A percentile compares a stretch with the other conserved stretches of the same genome.
phyloP scores from a whole-genome alignment of 2,888 invertebrate genomes.

The Tenthredo notha region DNA sequence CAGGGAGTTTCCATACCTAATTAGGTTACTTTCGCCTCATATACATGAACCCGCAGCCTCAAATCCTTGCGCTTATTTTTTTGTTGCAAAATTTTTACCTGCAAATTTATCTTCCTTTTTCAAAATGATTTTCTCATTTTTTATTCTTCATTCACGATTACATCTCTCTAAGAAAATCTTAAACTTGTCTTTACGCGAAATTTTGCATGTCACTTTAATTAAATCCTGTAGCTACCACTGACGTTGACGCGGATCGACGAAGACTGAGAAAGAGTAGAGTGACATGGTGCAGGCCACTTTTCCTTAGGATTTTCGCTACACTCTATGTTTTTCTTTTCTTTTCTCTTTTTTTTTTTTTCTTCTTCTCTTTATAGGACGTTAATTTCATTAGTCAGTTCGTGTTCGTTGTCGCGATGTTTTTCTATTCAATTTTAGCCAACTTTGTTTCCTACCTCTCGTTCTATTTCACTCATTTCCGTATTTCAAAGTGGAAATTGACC shows the following conservation, averaged over 20 bases:
- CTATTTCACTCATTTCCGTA: background rate
- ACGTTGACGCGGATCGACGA: background rate
- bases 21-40: background rate
- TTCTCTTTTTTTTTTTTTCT: background rate
- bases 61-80: background rate
- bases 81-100: background rate
- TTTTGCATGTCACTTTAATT: conserved; percentile 65
- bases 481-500: conserved; percentile 40
- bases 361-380: background rate
- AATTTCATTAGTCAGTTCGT: conserved; percentile 40
- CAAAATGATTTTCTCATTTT: background rate
- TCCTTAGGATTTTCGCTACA: conserved; percentile 14
- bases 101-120: background rate
- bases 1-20: conserved; percentile 22
- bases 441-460: background rate
- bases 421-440: conserved; percentile 22
- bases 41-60: background rate
- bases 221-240: conserved; percentile 42
- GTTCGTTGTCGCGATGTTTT: background rate
- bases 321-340: background rate
- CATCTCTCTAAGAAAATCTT: background rate
- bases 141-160: too few species aligned
- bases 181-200: conserved; percentile 65
- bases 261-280: conserved; percentile 1
- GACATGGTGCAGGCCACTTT: conserved; percentile 32